Evolutionary conservation across 2,888 invertebrate species (phyloP), one percentile per base, ranked within the genome.

Genomic region (Sphaeridia pumilis): DNA sequence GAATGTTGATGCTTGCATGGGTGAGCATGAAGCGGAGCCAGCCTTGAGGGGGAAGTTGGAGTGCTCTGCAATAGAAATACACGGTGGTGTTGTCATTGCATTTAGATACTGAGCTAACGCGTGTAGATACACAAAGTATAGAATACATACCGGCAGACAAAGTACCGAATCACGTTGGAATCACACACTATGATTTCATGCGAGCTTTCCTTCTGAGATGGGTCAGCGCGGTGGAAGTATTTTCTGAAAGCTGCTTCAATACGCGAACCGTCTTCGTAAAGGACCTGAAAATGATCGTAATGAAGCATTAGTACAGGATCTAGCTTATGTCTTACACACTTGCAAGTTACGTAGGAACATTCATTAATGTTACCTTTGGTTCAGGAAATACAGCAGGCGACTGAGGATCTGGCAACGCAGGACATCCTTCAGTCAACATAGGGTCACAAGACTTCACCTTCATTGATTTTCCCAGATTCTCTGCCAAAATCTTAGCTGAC

Each of bases 161-260:
- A 88, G 72, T 89, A 97, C 44, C 94, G 77, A 67, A 98, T 98
- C 22, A 98, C 97, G 72, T 98, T 98, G 3, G 89, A 95, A 71
- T 98, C 98, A 65, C 97, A 97, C 3, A 98, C 93, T 49, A 97
- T 74, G 42, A 98, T 70, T 35, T 94, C 93, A 70, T 85, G 90
- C 0, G 83, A 79, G 69, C 94, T 92, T 43, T 82, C 74, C 1
- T 78, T 76, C 71, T 97, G 93, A 0, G 76, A 74, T 0, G 83
- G 78, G 36, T 81, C 77, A 2, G 97, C 95, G 48, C 98, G 77
- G 71, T 95, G 81, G 70, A 98, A 88, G 72, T 92, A 88, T 64
- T 84, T 83, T 46, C 94, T 76, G 73, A 94, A 98, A 1, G 85
- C 98, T 1, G 93, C 90, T 72, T 97, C 97, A 65, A 97, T 95